Percentiles rank a stretch among this genome's conserved stretches.
phyloP scores from a whole-genome alignment of 2,113 vertebrate genomes.

The Cygnus buccinator region DNA sequence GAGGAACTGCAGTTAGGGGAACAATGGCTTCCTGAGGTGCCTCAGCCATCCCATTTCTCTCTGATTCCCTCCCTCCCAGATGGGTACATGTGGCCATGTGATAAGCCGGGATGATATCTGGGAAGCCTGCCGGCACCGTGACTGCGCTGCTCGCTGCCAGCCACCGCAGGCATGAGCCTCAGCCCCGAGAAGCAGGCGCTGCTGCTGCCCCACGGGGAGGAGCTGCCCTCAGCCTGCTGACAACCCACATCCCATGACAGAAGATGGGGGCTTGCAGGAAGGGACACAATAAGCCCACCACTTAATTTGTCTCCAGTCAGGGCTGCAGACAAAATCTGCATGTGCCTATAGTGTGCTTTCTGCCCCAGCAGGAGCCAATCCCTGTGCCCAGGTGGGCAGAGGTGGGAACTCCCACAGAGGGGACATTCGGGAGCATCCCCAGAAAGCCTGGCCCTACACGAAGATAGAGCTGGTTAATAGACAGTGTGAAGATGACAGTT shows the following conservation, averaged over 20 bases:
- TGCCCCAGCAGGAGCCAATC: neutral
- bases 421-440: neutral
- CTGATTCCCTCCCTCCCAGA: neutral
- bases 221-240: neutral
- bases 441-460: neutral
- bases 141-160: no score
- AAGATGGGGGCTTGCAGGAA: neutral
- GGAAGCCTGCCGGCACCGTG: neutral
- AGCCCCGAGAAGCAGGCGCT: no score
- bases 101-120: neutral
- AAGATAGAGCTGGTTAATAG: neutral
- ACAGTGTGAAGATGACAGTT: neutral
- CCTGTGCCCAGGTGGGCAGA: neutral
- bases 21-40: neutral
- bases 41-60: neutral
- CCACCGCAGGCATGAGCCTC: no score
- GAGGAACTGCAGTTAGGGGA: neutral
- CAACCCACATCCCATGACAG: no score
- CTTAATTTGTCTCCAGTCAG: neutral
- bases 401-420: neutral
- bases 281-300: neutral
- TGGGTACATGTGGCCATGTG: neutral
- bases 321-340: neutral
- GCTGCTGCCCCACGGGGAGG: no score
- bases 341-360: neutral